Evolutionary conservation across 2,888 invertebrate species (phyloP).

Genomic region (Urechis unicinctus): DNA sequence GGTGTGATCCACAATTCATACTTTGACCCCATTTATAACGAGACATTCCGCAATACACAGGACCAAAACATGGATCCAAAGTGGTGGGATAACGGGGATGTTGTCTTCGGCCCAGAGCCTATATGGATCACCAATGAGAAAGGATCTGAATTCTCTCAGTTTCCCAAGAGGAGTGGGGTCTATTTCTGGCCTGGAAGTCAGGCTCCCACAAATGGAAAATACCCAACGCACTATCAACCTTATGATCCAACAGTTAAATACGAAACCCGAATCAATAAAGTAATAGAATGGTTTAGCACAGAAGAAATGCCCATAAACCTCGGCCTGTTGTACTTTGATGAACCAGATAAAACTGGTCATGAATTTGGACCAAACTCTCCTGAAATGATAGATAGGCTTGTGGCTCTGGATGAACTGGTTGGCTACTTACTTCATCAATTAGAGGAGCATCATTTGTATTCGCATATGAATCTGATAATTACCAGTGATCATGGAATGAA

Average conservation of each 20-base stretch:
- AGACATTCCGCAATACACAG: slow-evolving; percentile 12
- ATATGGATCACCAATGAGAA: slow-evolving; percentile 54
- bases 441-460: slow-evolving; percentile 52
- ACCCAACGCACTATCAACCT: slow-evolving; percentile 20
- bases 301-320: slow-evolving; percentile 61
- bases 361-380: slow-evolving; percentile 52
- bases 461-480: slow-evolving; percentile 62
- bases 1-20: slow-evolving; percentile 63
- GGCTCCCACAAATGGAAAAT: slow-evolving; percentile 52
- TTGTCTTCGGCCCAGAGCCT: slow-evolving; percentile 45
- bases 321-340: slow-evolving; percentile 64
- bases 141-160: slow-evolving; percentile 46
- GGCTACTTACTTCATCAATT: slow-evolving; percentile 57
- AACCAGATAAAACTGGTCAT: slow-evolving; percentile 65
- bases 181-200: slow-evolving; percentile 68
- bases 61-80: slow-evolving; percentile 39
- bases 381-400: slow-evolving; percentile 54
- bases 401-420: slow-evolving; percentile 48
- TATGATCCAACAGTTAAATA: slow-evolving; percentile 39
- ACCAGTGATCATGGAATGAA: slow-evolving; percentile 65
- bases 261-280: slow-evolving; percentile 28
- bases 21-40: slow-evolving; percentile 54
- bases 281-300: slow-evolving; percentile 39
- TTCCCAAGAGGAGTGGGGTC: slow-evolving; percentile 58
- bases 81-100: slow-evolving; percentile 55